Conservation (phyloP, 1,140 invertebrate genomes). For the Neodiprion fabricii region DNA sequence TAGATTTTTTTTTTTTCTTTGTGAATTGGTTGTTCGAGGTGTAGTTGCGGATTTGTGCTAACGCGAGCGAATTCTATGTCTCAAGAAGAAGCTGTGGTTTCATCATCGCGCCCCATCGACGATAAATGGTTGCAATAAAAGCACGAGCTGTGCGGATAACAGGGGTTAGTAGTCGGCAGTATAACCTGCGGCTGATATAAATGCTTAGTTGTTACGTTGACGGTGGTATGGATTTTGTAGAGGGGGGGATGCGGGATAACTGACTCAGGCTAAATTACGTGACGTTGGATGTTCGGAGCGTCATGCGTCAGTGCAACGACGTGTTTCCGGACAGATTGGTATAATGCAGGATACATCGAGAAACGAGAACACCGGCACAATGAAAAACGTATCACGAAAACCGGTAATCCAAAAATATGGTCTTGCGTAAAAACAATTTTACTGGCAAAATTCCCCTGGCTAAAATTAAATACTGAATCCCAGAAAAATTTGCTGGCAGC, state of each 20-base stretch:
- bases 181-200: slow-evolving; percentile 50
- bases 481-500: no score
- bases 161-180: slow-evolving; percentile 16
- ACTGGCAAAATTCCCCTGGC: no score
- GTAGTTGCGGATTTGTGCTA: no score
- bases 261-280: slow-evolving; percentile 46
- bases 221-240: slow-evolving; percentile 22
- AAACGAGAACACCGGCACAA: no score
- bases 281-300: neutral
- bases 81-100: no score
- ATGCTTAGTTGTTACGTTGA: slow-evolving; percentile 49
- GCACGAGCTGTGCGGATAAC: slow-evolving; percentile 35
- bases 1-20: no score
- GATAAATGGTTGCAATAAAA: slow-evolving; percentile 50
- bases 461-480: no score
- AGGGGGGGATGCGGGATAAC: slow-evolving; percentile 35
- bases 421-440: no score
- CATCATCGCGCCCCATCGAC: slow-evolving; percentile 17
- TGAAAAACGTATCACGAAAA: no score
- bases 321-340: neutral
- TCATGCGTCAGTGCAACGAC: neutral
- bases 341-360: neutral
- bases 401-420: no score
- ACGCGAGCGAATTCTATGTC: no score
- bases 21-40: no score